Base-by-base conservation (phyloP, 2,888 invertebrate genomes). In the Tiliacea aurago region DNA sequence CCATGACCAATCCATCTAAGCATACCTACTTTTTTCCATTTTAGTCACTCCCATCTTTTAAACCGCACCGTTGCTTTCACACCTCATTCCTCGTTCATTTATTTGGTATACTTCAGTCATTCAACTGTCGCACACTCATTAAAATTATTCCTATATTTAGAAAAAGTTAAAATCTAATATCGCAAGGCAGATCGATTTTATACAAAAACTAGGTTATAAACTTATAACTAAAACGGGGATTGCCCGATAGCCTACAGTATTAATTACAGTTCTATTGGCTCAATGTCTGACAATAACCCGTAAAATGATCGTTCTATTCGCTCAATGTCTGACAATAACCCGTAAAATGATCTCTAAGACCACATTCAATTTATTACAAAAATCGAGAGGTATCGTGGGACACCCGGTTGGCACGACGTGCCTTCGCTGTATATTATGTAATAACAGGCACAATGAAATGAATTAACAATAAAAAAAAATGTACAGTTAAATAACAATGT, bases 171-270 rank as follows among this genome's bases (percentile, higher is more conserved):
- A 51, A 28, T 70, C 72, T 28, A 70, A 41, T 13, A 69, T 49
- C 11, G 49, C 11, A 1, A 41, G 15, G 15, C 49, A 51, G 20
- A 71, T 41, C n/a, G 28, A 41, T n/a, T 49, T 37, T 10, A 71
- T 28, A 70, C 18, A 37, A 69, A 28, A 41, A 69, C n/a, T 64
- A 56, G 3, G 23, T 28, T 28, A 70, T n/a, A n/a, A n/a, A n/a
- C n/a, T n/a, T n/a, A n/a, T 6, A 47, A 13, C 6, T 49, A 70
- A 11, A 15, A 18, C 41, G n/a, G n/a, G n/a, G 3, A 37, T 4
- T 23, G 20, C 47, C 41, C 23, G 15, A 15, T 49, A 15, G 18
- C 28, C 43, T n/a, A 33, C 41, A 23, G 15, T 28, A 70, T 70
- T 70, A 5, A 15, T 64, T 20, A 66, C 28, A 66, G 20, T 0